Evolutionary conservation across 2,797 vertebrate species (phyloP), one percentile per base, ranked within the genome.

Genomic region (Pantherophis vulpinus): DNA sequence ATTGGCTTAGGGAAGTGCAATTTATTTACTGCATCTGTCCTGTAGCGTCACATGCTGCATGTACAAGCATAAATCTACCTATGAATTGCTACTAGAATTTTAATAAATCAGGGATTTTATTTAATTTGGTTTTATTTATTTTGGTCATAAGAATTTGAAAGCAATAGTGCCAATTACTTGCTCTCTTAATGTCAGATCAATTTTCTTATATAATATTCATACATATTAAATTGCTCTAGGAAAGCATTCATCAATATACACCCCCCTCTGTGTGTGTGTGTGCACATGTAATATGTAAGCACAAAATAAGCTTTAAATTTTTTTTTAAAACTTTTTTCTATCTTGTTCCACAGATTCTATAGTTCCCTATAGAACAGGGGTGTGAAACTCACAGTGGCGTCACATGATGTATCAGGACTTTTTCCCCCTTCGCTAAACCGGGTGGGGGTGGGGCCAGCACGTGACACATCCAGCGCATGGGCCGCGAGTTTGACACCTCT

Each of bases 381-480:
- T 59, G 16, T 59, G 5, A 59, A 59, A 59, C 58, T 20, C 58
- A 59, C 16, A 5, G 58, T 0, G 1, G 58, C 0, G 5, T 7
- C 18, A 20, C 0, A 18, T 58, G 58, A 59, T 5, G 5, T 59
- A 59, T 59, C 5, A 0, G 58, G 58, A 59, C 58, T 59, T 20
- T 6, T 6, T 2, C 1, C 1, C 18, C 58, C 58, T 59, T 59
- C 5, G 5, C 58, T 59, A 59, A 59, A 59, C 58, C 13, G 4
- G 16, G 18, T 59, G 5, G 58, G 56, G 18, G 5, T 0, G 5
- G 58, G 16, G 58, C 5, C 58, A 59, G 56, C 56, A 58, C 4
- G 1, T 18, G 56, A 58, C 5, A 0, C 5, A 58, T 58, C 16
- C 5, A 5, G 16, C 14, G 5, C 1, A 1, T 4, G 1, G 16